Percentiles rank a stretch among this genome's conserved stretches.
Evolutionary conservation across 2,113 vertebrate genomes (phyloP).

Genomic region (Amphilophus citrinellus): DNA sequence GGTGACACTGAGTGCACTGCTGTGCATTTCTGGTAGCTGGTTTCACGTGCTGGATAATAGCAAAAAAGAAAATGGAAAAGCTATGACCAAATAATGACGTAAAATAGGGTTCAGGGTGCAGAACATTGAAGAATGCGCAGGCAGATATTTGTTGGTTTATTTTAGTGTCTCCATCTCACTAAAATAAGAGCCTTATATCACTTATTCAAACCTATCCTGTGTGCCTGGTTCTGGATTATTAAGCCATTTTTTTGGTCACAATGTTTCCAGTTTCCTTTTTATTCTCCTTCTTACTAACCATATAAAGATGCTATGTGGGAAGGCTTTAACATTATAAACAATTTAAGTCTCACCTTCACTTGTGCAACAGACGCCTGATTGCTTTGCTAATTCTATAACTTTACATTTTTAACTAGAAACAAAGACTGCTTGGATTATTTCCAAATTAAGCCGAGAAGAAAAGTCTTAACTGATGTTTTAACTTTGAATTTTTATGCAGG

Average conservation of each 20-base stretch:
- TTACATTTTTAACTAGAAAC: too few relatives aligned
- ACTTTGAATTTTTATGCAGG: neutral
- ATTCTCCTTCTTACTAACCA: neutral
- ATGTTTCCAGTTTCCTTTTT: neutral
- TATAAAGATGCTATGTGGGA: neutral
- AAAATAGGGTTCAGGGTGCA: neutral
- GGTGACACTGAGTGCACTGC: slow-evolving; percentile 59
- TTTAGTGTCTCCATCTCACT: neutral
- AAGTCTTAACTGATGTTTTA: neutral
- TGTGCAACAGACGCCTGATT: too few relatives aligned
- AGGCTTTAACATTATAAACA: too few relatives aligned
- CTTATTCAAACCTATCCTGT: neutral
- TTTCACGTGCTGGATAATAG: slow-evolving; percentile 1
- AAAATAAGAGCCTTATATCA: neutral
- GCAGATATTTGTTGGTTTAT: neutral
- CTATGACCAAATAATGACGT: neutral
- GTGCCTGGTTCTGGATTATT: neutral
- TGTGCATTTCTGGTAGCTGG: slow-evolving; percentile 46
- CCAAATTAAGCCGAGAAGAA: too few relatives aligned
- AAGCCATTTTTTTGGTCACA: neutral
- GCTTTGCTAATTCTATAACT: too few relatives aligned
- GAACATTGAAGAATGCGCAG: neutral
- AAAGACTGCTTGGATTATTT: too few relatives aligned
- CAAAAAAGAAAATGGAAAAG: neutral
- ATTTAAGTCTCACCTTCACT: too few relatives aligned